Evolutionary conservation across 2,888 invertebrate species (phyloP).

Genomic region (Sepiola atlantica): DNA sequence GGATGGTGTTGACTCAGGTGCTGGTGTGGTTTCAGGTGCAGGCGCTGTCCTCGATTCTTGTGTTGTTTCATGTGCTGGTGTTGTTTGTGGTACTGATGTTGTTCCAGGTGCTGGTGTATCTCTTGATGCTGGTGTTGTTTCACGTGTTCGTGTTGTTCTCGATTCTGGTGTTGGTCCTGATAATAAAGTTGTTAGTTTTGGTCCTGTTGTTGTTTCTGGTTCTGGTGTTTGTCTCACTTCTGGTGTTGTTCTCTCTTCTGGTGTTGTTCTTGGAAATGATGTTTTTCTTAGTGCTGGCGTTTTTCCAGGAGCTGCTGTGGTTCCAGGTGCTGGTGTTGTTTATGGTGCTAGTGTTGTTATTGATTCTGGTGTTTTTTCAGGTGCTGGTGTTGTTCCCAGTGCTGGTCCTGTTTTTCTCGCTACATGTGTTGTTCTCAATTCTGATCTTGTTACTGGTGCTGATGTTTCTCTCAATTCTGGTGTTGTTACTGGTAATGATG

Average conservation of each 20-base stretch:
- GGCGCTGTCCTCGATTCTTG: no score
- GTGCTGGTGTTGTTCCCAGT: not conserved
- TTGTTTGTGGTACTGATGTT: no score
- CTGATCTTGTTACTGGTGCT: not conserved
- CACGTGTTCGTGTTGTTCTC: no score
- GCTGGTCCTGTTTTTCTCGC: no score
- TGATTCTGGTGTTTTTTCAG: not conserved
- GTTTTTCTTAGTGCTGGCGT: not conserved
- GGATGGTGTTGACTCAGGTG: not conserved
- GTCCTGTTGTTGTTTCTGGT: not conserved
- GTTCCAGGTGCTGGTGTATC: no score
- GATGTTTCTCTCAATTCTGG: not conserved
- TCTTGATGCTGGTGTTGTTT: no score
- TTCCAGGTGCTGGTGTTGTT: not conserved
- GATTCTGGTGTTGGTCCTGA: not conserved
- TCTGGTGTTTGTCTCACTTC: not conserved
- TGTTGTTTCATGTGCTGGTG: no score
- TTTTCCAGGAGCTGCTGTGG: not conserved
- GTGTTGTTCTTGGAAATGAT: not conserved
- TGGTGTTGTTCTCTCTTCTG: not conserved
- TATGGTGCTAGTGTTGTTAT: not conserved
- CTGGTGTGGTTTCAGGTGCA: no score
- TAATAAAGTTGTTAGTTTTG: not conserved
- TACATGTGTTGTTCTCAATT: not conserved
- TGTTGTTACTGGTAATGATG: not conserved